Evolutionary conservation across 2,113 vertebrate genomes (phyloP), one percentile per base, ranked within the genome.

Genomic region (Calyptomena viridis): DNA sequence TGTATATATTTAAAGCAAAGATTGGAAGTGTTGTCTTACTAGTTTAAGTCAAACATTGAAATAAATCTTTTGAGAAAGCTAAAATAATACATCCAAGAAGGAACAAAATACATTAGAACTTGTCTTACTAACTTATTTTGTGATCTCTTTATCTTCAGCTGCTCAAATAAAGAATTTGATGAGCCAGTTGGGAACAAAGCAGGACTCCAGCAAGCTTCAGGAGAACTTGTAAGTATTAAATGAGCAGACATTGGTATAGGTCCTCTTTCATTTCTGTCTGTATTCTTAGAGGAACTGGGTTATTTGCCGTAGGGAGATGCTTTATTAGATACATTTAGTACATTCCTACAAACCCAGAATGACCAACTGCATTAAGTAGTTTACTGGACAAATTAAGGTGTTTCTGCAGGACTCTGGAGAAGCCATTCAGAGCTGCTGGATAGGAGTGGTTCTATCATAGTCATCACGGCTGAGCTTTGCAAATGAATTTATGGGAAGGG

Each of bases 131-230:
- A 89, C 37, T 90, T 17, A 24, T 42, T 28, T 69, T 84, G 23
- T 87, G 47, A 55, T 77, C 42, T 96, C 89, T 86, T 91, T 78
- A 11, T 55, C 30, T 92, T 42, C 96, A 99, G 99, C 99, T 97
- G 98, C 98, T 91, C 99, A 99, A 80, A 99, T 99, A 94, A 99
- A 99, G 98, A 99, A 97, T 96, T 98, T 99, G 97, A 99, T 99
- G 97, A 99, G 97, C 98, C 99, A 99, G 89, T 95, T 99, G 91
- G 99, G 99, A 97, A 99, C 99, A 69, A 99, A 98, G 88, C 99
- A 99, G 91, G 99, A 99, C 96, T 99, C 98, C 92, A 99, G 98
- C 95, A 98, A 99, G 33, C 98, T 99, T 62, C 99, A 99, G 96
- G 99, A 99, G 90, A 99, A 98, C 90, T 96, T 99, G 99, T 99